phyloP scores from a whole-genome alignment of 2,113 vertebrate species.

The Anhinga rufa region DNA sequence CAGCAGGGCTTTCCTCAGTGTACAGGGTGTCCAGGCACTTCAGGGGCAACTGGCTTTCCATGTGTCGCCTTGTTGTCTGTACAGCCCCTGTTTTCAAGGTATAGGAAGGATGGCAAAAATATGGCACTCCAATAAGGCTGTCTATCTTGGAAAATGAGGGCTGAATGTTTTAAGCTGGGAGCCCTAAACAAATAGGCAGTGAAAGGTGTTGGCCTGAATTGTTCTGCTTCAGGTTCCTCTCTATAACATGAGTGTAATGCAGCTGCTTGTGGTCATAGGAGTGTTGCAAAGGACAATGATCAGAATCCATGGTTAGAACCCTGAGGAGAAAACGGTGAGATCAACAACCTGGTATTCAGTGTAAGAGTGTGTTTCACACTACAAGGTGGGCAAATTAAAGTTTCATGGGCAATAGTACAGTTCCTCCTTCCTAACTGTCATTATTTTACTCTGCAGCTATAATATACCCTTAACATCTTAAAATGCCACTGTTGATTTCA shows the following conservation, averaged over 20 bases:
- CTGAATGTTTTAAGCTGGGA: neutral
- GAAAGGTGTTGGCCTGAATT: neutral
- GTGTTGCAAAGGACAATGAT: neutral
- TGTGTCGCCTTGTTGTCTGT: neutral
- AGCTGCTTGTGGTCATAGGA: neutral
- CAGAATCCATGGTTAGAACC: neutral
- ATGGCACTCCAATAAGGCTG: neutral
- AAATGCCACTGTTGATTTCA: neutral
- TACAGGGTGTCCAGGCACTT: neutral
- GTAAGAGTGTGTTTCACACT: neutral
- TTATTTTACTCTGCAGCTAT: neutral
- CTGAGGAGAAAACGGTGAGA: neutral
- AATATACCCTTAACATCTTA: neutral
- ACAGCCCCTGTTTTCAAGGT: neutral
- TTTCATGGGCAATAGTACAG: neutral
- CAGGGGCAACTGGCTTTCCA: accelerated
- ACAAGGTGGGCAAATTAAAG: neutral
- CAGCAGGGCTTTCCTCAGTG: neutral
- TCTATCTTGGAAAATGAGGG: neutral
- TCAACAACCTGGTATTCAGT: neutral
- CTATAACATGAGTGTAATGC: neutral
- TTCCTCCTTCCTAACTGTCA: neutral
- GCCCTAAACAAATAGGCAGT: neutral
- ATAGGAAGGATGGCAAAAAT: neutral
- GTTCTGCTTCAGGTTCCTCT: neutral